phyloP scores from a whole-genome alignment of 2,888 invertebrate genomes.

The Crematogaster levior region DNA sequence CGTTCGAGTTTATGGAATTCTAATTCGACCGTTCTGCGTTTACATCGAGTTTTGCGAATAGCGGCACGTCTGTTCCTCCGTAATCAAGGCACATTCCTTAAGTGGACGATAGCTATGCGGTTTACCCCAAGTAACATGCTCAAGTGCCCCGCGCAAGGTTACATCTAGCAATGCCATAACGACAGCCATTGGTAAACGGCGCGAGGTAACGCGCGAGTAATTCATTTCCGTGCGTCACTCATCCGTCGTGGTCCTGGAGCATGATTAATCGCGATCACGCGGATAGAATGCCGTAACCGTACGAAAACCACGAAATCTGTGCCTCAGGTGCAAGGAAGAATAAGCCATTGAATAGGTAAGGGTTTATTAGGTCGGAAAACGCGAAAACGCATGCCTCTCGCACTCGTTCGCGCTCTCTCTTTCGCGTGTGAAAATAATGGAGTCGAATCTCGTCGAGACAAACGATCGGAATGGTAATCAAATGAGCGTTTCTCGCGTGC shows the following conservation, averaged over 20 bases:
- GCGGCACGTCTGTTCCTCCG: neutral
- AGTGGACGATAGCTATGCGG: conserved; percentile 3
- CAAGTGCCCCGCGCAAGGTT: neutral
- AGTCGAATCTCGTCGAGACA: conserved; percentile 41
- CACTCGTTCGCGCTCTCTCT: neutral
- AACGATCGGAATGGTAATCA: conserved; percentile 62
- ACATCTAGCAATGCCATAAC: neutral
- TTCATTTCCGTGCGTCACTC: conserved; percentile 37
- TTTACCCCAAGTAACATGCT: neutral
- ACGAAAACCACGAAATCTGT: neutral
- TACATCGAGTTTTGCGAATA: neutral
- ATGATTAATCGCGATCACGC: conserved; percentile 37
- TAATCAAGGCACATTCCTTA: conserved; percentile 16
- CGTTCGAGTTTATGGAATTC: conserved; percentile 8
- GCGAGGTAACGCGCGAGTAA: conserved; percentile 19
- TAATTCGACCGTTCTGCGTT: conserved; percentile 7
- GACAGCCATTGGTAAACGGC: neutral
- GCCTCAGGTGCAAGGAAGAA: neutral
- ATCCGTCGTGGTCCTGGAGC: conserved; percentile 2
- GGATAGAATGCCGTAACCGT: neutral
- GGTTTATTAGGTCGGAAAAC: conserved; percentile 2
- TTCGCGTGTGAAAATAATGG: neutral
- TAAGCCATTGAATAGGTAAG: conserved; percentile 14
- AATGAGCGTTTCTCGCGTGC: conserved; percentile 52
- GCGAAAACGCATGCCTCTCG: neutral